Conservation (phyloP, 2,888 invertebrate genomes). For the Encarsia formosa region DNA sequence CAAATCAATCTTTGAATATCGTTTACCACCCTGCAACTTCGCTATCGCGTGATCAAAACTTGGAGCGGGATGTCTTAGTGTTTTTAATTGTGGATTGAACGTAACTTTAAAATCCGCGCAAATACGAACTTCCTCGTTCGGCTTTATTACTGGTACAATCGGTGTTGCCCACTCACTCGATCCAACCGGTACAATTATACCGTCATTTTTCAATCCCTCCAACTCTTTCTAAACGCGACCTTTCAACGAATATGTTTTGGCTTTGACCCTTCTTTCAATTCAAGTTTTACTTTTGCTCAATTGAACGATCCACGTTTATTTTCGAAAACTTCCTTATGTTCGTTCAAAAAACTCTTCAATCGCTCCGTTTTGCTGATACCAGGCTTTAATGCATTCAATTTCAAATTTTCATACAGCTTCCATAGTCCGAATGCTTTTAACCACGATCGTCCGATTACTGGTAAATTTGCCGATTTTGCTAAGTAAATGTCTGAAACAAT, state of each 20-base stretch:
- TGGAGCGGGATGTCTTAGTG: constrained; percentile 35
- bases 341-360: not conserved
- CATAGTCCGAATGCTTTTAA: not conserved
- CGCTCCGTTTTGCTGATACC: too few species aligned
- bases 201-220: constrained; percentile 2
- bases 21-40: not conserved
- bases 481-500: not conserved
- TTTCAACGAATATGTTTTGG: constrained; percentile 13
- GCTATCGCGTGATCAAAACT: constrained; percentile 31
- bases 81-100: constrained; percentile 32
- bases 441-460: not conserved
- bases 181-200: constrained; percentile 14
- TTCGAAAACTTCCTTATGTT: constrained; percentile 1
- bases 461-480: not conserved
- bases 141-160: constrained; percentile 37
- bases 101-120: constrained; percentile 36
- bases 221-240: constrained; percentile 9
- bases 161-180: constrained; percentile 41
- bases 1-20: constrained; percentile 33
- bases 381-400: not conserved
- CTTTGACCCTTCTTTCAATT: constrained; percentile 12
- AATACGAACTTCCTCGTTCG: constrained; percentile 31
- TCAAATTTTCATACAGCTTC: not conserved
- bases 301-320: not conserved
- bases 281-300: constrained; percentile 7